Conservation (phyloP, 1,140 invertebrate species). For the Penaeus japonicus region DNA sequence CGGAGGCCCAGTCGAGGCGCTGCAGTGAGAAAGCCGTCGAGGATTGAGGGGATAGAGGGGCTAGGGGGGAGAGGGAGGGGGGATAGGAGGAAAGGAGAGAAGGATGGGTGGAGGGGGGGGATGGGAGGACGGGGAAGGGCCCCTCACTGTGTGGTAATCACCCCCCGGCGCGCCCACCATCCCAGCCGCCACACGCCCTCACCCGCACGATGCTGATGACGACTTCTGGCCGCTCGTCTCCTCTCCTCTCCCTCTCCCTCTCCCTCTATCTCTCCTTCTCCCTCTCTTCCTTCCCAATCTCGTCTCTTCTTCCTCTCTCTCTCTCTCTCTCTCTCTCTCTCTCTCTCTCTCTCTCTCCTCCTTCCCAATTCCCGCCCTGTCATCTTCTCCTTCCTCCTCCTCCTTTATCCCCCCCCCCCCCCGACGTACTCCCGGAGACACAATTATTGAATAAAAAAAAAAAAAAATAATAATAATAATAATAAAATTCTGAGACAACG, state of each 20-base stretch:
- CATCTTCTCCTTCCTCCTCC: no score
- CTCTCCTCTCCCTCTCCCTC: neutral
- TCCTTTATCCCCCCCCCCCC: no score
- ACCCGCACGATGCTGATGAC: neutral
- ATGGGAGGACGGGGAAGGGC: neutral
- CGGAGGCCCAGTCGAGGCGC: neutral
- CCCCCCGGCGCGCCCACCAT: conserved; percentile 40
- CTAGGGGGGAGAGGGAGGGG: neutral
- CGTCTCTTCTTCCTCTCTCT: neutral
- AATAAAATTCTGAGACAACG: neutral
- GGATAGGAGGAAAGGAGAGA: neutral
- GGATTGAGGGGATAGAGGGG: neutral
- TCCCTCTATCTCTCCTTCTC: neutral
- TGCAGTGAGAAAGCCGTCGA: neutral
- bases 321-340: conserved; percentile 19
- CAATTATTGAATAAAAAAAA: neutral
- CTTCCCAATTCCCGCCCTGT: neutral
- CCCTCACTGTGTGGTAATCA: conserved; percentile 46
- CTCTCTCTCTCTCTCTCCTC: conserved; percentile 24
- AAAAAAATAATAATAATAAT: no score
- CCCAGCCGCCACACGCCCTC: conserved; percentile 28
- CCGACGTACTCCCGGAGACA: no score
- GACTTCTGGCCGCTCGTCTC: neutral
- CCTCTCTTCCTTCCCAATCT: conserved; percentile 35
- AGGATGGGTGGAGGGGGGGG: neutral